Evolutionary conservation across 2,888 invertebrate genomes (phyloP).

Genomic region (Protodeltote pygarga): DNA sequence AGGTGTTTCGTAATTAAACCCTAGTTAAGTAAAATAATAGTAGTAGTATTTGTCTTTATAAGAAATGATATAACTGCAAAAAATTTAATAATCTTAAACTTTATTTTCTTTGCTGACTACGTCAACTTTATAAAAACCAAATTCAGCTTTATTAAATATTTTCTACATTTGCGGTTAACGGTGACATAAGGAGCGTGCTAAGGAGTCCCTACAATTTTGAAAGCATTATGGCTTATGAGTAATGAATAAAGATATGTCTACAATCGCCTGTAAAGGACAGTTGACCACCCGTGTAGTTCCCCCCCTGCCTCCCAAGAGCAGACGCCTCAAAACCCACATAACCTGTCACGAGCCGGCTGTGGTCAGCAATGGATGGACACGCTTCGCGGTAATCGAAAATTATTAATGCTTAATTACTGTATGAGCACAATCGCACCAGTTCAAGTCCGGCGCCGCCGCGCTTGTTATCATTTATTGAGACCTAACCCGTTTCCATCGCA

Average conservation of each 20-base stretch:
- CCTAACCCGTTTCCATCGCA: slow-evolving; percentile 39
- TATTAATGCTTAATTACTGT: slow-evolving; percentile 74
- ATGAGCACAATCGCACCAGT: slow-evolving; percentile 52
- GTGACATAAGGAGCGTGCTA: slow-evolving; percentile 23
- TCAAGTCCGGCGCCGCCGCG: slow-evolving; percentile 36
- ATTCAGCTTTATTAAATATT: no score
- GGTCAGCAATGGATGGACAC: slow-evolving; percentile 62
- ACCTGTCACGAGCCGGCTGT: slow-evolving; percentile 66
- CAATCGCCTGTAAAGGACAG: slow-evolving; percentile 59
- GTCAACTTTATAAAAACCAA: no score
- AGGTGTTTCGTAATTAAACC: no score
- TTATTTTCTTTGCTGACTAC: no score
- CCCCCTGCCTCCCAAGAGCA: slow-evolving; percentile 47
- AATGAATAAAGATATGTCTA: slow-evolving; percentile 47
- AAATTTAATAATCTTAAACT: no score
- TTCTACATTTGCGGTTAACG: no score
- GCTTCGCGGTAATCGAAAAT: slow-evolving; percentile 77
- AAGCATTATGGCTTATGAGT: slow-evolving; percentile 56
- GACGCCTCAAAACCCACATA: slow-evolving; percentile 66
- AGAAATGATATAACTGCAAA: no score
- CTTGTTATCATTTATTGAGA: slow-evolving; percentile 51
- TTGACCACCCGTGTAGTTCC: slow-evolving; percentile 68
- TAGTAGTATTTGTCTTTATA: no score
- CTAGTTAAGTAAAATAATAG: no score
- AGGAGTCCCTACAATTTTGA: slow-evolving; percentile 34